Evolutionary conservation across 2,113 vertebrate species (phyloP), one percentile per base, ranked within the genome.

Genomic region (Saguinus imperator): DNA sequence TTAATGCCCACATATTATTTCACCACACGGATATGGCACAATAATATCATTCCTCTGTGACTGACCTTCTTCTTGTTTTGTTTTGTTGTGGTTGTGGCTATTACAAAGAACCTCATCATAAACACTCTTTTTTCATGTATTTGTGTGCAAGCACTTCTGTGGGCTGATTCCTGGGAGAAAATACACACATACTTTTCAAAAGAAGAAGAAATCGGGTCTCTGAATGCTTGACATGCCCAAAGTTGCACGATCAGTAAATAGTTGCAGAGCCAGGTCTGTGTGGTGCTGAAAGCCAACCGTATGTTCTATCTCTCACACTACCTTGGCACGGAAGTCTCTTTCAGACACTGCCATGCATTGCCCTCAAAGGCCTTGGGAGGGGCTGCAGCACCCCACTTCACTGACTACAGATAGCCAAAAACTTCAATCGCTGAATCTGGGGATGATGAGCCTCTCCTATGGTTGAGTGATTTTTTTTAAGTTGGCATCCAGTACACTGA

Each of bases 361-460:
- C 20, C 61, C 14, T 32, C 73, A 5, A 32, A 70, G 75, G 5
- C 52, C 17, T 45, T 5, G 3, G 6, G 21, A 14, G 1, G 7
- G 52, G 8, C 20, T 35, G 10, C 14, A 8, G 43, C 43, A 4
- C 1, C n/a, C 58, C 68, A 2, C 7, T 14, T 5, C 0, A 5
- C 58, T 7, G 27, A 43, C 88, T 37, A 37, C 48, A 35, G 25
- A 27, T 6, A 6, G 5, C 4, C 48, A 57, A 64, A 57, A 25
- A 18, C 32, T 8, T 6, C n/a, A 1, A 11, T 17, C 25, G 10
- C 81, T 2, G 6, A 37, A 3, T 21, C 23, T 8, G 5, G 5
- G 55, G 17, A 35, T 43, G 2, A 0, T 0, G 4, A 23, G 79
- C 32, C 5, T 23, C 20, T 21, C 61, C 8, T 3, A 0, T 10